Base-by-base conservation (phyloP, 2,113 vertebrate genomes). In the Aptenodytes patagonicus region DNA sequence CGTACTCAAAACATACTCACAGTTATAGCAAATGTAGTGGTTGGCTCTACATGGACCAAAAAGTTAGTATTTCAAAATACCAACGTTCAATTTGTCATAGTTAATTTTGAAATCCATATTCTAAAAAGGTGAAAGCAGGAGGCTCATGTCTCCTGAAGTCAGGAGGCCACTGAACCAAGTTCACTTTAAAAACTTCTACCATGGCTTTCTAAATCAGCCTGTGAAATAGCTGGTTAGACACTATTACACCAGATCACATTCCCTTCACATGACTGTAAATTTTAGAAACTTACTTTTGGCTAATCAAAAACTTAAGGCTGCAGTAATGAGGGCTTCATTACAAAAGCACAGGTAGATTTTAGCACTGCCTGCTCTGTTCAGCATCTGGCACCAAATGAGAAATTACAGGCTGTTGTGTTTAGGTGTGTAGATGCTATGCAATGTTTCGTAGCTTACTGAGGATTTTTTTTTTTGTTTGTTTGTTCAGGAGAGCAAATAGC, bases 381-480 rank as follows among this genome's bases (percentile, higher is more conserved):
- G 40, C 86, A 68, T 44, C 36, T 87, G 82, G 26, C 51, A 64
- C 85, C 77, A 51, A 55, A 58, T 60, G 20, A 80, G 49, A 93
- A 94, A 95, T 69, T 31, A 76, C 3, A 70, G 12, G 9, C 52
- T 73, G 75, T 87, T 72, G 60, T 94, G 91, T 73, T 98, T 90
- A 69, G 72, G 60, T 64, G 29, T 72, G 38, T 89, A 58, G 51
- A 36, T 91, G 57, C 54, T 95, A 44, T 61, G 69, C 58, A 90
- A 20, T 51, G 79, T 94, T 97, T 95, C 64, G 87, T 31, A 88
- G 54, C 15, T 69, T 96, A 57, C 54, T 38, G n/a, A 80, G 77
- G 51, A 19, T 85, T 91, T 36, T 80, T 95, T 44, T 62, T 25
- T 32, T 49, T 81, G 4, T 69, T 36, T 79, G 89, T 34, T 2